A percentile compares a stretch with the other conserved stretches of the same genome.
These are phyloP conservation scores for Cynopterus brachyotis DNA, from an alignment of 2,113 vertebrate genomes.

Conservation along the genomic window DNA sequence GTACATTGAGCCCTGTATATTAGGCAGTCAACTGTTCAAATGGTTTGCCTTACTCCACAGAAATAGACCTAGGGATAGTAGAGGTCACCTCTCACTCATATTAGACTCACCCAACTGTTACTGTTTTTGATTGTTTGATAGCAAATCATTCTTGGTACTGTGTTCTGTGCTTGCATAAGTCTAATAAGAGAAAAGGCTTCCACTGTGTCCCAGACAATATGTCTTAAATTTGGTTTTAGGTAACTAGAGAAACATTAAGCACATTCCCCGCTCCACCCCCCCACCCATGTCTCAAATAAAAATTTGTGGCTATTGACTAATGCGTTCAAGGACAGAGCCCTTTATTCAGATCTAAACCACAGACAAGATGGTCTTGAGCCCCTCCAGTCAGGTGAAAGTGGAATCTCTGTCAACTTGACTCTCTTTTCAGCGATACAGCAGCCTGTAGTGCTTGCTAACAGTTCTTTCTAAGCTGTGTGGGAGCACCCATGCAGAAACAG, in stretches of 20 bases:
- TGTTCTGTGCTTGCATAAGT: background rate
- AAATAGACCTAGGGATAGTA: background rate
- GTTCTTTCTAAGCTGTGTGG: background rate
- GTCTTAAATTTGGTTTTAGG: conserved; percentile 35
- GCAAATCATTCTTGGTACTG: conserved; percentile 18
- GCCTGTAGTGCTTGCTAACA: background rate
- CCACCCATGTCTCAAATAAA: conserved; percentile 9
- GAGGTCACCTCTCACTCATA: background rate
- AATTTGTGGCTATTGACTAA: background rate
- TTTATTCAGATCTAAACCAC: background rate
- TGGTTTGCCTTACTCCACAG: background rate
- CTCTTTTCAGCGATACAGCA: background rate
- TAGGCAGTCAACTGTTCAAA: background rate
- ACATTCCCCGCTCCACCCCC: background rate
- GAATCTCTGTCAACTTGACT: conserved; percentile 21
- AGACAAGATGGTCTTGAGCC: background rate
- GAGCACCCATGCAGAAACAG: conserved; percentile 40
- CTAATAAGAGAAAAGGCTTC: background rate
- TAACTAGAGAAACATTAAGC: conserved; percentile 23
- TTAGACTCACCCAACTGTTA: background rate
- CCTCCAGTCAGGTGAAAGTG: conserved; percentile 10
- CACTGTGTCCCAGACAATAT: background rate
- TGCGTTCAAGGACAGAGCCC: background rate
- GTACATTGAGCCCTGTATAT: background rate
- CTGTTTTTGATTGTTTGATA: conserved; percentile 19